phyloP scores from a whole-genome alignment of 2,113 vertebrate genomes.

The Microcebus lehilahytsara region DNA sequence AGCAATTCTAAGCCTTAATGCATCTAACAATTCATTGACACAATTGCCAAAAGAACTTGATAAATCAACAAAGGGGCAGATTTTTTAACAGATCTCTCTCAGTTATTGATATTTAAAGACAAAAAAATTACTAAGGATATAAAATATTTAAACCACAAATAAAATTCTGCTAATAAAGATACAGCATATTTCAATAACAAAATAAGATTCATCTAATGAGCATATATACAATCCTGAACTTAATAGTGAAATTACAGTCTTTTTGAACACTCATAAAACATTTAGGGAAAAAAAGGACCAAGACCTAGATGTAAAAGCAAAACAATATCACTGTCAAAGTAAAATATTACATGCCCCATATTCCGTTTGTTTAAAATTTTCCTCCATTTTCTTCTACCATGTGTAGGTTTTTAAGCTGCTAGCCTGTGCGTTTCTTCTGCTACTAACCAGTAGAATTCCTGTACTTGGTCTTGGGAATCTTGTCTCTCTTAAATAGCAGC shows the following conservation, averaged over 20 bases:
- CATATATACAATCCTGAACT: neutral
- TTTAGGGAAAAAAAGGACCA: neutral
- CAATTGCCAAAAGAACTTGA: neutral
- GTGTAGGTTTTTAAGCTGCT: neutral
- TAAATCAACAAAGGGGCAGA: neutral
- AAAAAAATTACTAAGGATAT: neutral
- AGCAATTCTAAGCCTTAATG: neutral
- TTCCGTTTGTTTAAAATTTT: neutral
- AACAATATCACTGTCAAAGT: neutral
- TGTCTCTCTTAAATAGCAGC: too few relatives aligned
- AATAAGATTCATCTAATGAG: neutral
- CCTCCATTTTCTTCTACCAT: neutral
- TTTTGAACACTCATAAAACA: neutral
- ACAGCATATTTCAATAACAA: neutral
- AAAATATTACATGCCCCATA: neutral
- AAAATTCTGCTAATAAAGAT: neutral
- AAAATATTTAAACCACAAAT: neutral
- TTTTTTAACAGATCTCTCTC: neutral
- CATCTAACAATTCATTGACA: neutral
- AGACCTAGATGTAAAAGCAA: neutral
- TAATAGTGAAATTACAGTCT: neutral
- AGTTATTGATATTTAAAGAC: neutral
- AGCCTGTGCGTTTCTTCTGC: too few relatives aligned
- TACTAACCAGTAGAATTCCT: too few relatives aligned
- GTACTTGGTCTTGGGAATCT: too few relatives aligned